These are phyloP conservation scores for Coelogynopora nodosa DNA, from an alignment of 2,888 invertebrate species.

Conservation along the genomic window DNA sequence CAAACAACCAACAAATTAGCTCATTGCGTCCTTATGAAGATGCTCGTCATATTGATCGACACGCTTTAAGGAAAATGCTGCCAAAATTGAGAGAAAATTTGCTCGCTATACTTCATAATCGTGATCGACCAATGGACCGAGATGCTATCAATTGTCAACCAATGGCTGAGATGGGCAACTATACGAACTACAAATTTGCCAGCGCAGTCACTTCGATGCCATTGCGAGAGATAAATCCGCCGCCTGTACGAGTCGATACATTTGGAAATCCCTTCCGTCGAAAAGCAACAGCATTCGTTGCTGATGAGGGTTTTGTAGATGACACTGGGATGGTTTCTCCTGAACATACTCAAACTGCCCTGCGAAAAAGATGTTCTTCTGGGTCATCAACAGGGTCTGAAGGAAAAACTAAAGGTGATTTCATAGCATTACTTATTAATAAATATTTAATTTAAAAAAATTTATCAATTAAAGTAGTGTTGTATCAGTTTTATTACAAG, in stretches of 20 bases:
- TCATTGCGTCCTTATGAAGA: not conserved
- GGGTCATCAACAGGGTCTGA: not conserved
- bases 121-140: conserved; percentile 19
- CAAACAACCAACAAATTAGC: not conserved
- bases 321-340: conserved; percentile 20
- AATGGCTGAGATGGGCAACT: conserved; percentile 44
- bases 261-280: conserved; percentile 44
- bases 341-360: not conserved
- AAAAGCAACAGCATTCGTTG: conserved; percentile 37
- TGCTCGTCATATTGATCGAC: conserved; percentile 22
- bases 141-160: conserved; percentile 37
- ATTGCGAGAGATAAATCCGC: conserved; percentile 39
- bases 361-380: not conserved
- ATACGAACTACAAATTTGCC: conserved; percentile 40
- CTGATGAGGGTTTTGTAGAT: conserved; percentile 44
- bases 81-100: conserved; percentile 40
- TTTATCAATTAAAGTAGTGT: too few relatives aligned
- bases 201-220: not conserved
- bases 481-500: too few relatives aligned
- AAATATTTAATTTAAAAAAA: too few relatives aligned
- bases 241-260: conserved; percentile 41
- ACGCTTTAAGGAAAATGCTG: conserved; percentile 32
- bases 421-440: not conserved
- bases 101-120: not conserved
- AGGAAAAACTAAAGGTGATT: conserved; percentile 4